A percentile compares a stretch with the other conserved stretches of the same genome.
Conservation (phyloP, 2,797 vertebrate species). For the Chaetodon trifasciatus region DNA sequence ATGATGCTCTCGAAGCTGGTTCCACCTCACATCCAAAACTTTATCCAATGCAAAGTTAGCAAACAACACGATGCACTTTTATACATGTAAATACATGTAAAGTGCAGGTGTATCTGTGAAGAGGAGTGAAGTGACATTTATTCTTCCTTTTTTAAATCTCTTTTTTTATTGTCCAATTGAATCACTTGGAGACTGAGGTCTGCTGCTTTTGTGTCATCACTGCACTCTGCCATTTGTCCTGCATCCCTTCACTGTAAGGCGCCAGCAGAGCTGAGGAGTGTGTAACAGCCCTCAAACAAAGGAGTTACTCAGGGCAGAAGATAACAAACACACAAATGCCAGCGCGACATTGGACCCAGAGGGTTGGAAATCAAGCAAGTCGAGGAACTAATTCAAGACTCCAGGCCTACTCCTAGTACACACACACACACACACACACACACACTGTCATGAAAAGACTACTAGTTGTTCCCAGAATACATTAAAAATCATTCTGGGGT, state of each 20-base stretch:
- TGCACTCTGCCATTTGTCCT: constrained; percentile 24
- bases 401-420: not conserved
- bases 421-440: not conserved
- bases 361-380: constrained; percentile 10
- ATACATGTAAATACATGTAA: not conserved
- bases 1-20: constrained; percentile 6
- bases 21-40: constrained; percentile 10
- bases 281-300: constrained; percentile 19
- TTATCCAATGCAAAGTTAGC: not conserved
- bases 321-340: constrained; percentile 11
- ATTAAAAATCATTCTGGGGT: not conserved
- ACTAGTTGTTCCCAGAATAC: not conserved
- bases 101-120: not conserved
- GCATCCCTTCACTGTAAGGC: constrained; percentile 23
- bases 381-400: constrained; percentile 19
- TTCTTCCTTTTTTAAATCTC: not conserved
- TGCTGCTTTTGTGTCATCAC: not conserved
- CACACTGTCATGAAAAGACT: too few relatives aligned
- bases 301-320: constrained; percentile 2
- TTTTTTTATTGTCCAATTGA: not conserved
- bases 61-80: not conserved
- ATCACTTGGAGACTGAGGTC: constrained; percentile 4
- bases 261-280: not conserved
- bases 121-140: not conserved
- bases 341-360: not conserved